These are phyloP conservation scores for Patella depressa DNA, from an alignment of 2,888 invertebrate species.

Conservation along the genomic window DNA sequence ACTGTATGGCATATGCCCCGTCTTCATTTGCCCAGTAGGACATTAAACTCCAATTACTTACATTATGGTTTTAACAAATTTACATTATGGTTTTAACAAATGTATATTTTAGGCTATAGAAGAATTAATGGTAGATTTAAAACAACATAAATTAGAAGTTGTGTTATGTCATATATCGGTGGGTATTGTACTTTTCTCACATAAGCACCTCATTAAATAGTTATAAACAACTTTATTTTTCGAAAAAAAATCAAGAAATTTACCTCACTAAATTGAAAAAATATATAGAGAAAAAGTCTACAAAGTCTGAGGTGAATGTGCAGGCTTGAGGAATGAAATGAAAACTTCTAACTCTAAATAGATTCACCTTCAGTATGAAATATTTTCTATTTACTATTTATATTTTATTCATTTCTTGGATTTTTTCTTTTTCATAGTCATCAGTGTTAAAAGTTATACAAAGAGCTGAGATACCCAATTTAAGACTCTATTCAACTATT, in stretches of 20 bases:
- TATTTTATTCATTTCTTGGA: neutral
- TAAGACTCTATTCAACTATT: slow-evolving; percentile 38
- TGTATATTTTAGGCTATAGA: slow-evolving; percentile 35
- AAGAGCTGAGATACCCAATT: slow-evolving; percentile 39
- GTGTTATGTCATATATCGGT: slow-evolving; percentile 41
- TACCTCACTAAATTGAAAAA: too few species aligned
- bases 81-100: neutral
- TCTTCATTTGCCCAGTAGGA: too few species aligned
- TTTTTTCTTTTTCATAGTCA: slow-evolving; percentile 31
- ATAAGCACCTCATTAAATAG: too few species aligned
- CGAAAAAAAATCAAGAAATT: too few species aligned
- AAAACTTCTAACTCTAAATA: too few species aligned
- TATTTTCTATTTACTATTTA: neutral
- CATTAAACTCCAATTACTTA: too few species aligned
- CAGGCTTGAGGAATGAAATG: too few species aligned
- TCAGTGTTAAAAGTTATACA: slow-evolving; percentile 40
- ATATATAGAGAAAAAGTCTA: too few species aligned
- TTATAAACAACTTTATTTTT: too few species aligned
- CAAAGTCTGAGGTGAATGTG: too few species aligned
- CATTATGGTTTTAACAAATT: neutral
- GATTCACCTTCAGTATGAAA: slow-evolving; percentile 8
- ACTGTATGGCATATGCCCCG: too few species aligned
- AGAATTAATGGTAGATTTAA: slow-evolving; percentile 43
- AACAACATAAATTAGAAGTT: slow-evolving; percentile 38
- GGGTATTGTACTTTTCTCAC: slow-evolving; percentile 15